Evolutionary conservation across 2,888 invertebrate species (phyloP).

Genomic region (Agrotis segetum): DNA sequence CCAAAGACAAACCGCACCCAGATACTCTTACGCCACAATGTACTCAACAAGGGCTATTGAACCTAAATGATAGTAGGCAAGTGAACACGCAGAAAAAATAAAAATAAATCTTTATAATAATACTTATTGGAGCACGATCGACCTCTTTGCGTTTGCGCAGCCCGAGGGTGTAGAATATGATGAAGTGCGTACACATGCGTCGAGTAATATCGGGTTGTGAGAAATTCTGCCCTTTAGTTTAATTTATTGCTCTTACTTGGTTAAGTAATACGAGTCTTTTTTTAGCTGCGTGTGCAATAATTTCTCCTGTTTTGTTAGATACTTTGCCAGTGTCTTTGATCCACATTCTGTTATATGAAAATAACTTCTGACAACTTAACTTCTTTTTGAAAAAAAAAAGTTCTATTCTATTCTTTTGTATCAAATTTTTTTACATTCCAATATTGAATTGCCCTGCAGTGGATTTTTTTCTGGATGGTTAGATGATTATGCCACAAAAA

Average conservation of each 20-base stretch:
- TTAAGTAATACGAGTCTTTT: slow-evolving; percentile 39
- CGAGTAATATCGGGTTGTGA: slow-evolving; percentile 59
- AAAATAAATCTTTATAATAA: slow-evolving; percentile 61
- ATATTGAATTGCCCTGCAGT: no score
- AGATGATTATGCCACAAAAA: no score
- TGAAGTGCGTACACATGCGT: slow-evolving; percentile 59
- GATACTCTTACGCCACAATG: slow-evolving; percentile 45
- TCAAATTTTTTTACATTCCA: no score
- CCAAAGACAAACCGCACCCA: slow-evolving; percentile 1
- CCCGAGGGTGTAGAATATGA: slow-evolving; percentile 62
- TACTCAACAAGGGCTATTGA: slow-evolving; percentile 60
- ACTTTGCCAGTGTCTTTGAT: not conserved
- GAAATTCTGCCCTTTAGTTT: slow-evolving; percentile 54
- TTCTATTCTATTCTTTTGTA: no score
- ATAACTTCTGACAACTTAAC: no score
- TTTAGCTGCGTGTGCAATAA: not conserved
- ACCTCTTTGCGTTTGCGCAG: slow-evolving; percentile 61
- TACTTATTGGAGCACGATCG: slow-evolving; percentile 63
- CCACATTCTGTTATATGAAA: no score
- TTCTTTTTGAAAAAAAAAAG: no score
- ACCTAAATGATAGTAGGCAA: slow-evolving; percentile 55
- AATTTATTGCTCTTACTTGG: slow-evolving; percentile 49
- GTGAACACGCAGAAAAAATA: slow-evolving; percentile 44
- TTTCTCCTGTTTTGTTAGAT: slow-evolving; percentile 17
- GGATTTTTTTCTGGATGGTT: no score